These are phyloP conservation scores for Aphrophora alni DNA, from an alignment of 2,888 invertebrate species.

Conservation along the genomic window DNA sequence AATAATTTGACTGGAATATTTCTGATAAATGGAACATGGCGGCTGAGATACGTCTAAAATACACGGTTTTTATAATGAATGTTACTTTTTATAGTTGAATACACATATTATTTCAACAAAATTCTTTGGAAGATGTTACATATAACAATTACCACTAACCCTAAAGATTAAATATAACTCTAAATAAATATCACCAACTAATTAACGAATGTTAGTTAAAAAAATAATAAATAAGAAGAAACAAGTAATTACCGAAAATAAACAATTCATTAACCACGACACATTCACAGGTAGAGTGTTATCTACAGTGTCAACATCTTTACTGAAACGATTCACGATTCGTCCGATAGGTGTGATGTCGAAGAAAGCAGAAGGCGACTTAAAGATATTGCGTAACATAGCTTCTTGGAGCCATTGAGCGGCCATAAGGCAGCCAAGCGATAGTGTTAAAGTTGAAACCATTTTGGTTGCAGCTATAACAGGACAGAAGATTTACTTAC, in stretches of 20 bases:
- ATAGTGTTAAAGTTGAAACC: slow-evolving; percentile 13
- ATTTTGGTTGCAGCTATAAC: slow-evolving; percentile 26
- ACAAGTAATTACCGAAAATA: slow-evolving; percentile 37
- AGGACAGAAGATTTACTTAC: background rate
- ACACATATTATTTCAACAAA: too few species aligned
- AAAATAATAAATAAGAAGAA: background rate
- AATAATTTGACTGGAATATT: too few species aligned
- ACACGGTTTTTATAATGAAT: too few species aligned
- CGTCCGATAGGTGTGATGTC: slow-evolving; percentile 82
- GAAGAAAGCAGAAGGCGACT: slow-evolving; percentile 75
- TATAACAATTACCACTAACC: too few species aligned
- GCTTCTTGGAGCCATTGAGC: slow-evolving; percentile 28
- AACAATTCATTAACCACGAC: slow-evolving; percentile 66
- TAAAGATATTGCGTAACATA: slow-evolving; percentile 68
- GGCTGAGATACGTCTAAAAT: too few species aligned
- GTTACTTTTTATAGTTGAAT: too few species aligned
- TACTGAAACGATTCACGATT: slow-evolving; percentile 78
- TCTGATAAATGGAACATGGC: too few species aligned
- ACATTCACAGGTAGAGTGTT: slow-evolving; percentile 74
- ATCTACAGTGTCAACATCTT: slow-evolving; percentile 76
- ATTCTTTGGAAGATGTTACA: too few species aligned
- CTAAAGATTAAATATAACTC: too few species aligned
- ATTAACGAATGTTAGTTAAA: too few species aligned
- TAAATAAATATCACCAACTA: too few species aligned
- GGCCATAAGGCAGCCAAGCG: slow-evolving; percentile 29